A percentile compares a stretch with the other conserved stretches of the same genome.
Conservation (phyloP, 2,888 invertebrate species). For the Trimorus sp. region DNA sequence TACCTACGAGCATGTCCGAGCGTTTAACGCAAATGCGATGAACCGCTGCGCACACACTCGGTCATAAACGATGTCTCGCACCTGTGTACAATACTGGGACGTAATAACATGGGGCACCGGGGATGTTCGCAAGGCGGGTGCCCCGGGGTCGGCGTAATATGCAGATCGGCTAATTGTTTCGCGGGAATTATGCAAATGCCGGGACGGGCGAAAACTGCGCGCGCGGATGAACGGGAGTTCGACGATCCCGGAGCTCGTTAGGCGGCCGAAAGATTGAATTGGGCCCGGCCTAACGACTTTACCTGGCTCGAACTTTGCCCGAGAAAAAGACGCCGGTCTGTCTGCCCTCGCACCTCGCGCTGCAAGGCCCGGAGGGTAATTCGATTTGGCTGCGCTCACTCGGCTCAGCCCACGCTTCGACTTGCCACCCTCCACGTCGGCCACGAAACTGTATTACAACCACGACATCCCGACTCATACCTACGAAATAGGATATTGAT, state of each 20-base stretch:
- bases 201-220: background rate
- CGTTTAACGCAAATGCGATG: conserved; percentile 65
- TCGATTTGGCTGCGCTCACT: conserved; percentile 75
- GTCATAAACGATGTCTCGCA: conserved; percentile 65
- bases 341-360: conserved; percentile 44
- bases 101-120: conserved; percentile 51
- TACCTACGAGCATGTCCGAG: conserved; percentile 62
- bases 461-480: conserved; percentile 76
- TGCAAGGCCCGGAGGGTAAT: conserved; percentile 74
- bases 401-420: conserved; percentile 69
- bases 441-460: conserved; percentile 76
- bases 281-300: conserved; percentile 71
- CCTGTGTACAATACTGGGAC: conserved; percentile 62
- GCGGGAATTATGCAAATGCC: conserved; percentile 45
- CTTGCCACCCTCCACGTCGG: conserved; percentile 69
- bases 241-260: conserved; percentile 64
- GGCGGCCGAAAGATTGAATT: conserved; percentile 70
- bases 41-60: conserved; percentile 63
- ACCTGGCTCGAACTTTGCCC: conserved; percentile 59
- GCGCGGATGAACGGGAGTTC: conserved; percentile 8
- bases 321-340: conserved; percentile 66
- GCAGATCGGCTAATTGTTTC: conserved; percentile 62
- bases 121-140: conserved; percentile 51
- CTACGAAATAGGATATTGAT: conserved; percentile 79
- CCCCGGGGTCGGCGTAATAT: conserved; percentile 56